Percentiles rank a stretch among this genome's conserved stretches.
phyloP scores from a whole-genome alignment of 2,113 vertebrate genomes.

The Xiphias gladius region DNA sequence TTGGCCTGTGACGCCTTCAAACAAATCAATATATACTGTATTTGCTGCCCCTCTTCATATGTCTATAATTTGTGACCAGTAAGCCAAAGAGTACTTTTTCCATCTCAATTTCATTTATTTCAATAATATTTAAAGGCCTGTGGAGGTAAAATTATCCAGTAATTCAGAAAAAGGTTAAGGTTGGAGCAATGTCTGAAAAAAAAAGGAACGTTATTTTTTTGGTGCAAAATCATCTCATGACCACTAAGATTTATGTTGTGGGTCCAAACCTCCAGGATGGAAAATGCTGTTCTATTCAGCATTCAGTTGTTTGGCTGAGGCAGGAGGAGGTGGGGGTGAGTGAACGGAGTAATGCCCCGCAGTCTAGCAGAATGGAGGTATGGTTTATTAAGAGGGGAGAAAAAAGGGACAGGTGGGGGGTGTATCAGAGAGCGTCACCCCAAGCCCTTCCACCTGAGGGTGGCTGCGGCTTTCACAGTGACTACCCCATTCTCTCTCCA shows the following conservation, averaged over 20 bases:
- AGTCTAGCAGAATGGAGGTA: neutral
- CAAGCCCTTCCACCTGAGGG: slow-evolving; percentile 32
- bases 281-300: slow-evolving; percentile 4
- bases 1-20: too few species aligned
- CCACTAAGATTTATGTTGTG: neutral
- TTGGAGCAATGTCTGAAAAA: neutral
- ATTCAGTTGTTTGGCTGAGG: neutral
- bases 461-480: slow-evolving; percentile 18
- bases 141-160: too few species aligned
- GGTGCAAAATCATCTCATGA: neutral
- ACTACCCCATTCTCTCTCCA: slow-evolving; percentile 11
- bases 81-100: too few species aligned
- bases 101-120: too few species aligned
- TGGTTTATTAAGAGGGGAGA: slow-evolving; percentile 52
- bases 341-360: slow-evolving; percentile 21
- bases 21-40: too few species aligned
- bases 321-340: neutral
- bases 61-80: too few species aligned
- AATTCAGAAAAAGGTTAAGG: too few species aligned
- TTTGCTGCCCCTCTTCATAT: too few species aligned
- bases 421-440: slow-evolving; percentile 49
- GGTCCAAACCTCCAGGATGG: slow-evolving; percentile 7
- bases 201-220: too few species aligned
- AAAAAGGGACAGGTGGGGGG: neutral
- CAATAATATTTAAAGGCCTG: neutral